Percentiles rank a stretch among this genome's conserved stretches.
Evolutionary conservation across 1,140 invertebrate species (phyloP).

Genomic region (Dinothrombium tinctorium): DNA sequence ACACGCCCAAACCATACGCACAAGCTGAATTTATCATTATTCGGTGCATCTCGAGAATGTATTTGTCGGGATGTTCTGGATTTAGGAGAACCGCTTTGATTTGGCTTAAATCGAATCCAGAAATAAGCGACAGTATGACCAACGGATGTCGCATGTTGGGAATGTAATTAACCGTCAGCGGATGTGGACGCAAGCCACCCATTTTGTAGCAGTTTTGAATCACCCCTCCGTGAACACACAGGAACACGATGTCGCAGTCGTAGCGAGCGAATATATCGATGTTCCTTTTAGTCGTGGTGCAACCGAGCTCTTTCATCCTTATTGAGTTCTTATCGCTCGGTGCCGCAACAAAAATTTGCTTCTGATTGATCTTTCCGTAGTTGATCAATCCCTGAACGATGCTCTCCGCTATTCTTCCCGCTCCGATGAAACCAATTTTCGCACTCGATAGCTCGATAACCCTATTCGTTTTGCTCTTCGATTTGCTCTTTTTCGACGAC

Average conservation of each 20-base stretch:
- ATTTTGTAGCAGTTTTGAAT: constrained; percentile 8
- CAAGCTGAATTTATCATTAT: constrained; percentile 12
- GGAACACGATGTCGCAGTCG: constrained; percentile 13
- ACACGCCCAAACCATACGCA: constrained; percentile 12
- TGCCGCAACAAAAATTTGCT: constrained; percentile 9
- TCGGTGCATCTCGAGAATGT: constrained; percentile 10
- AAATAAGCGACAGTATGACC: constrained; percentile 9
- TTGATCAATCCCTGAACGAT: constrained; percentile 9
- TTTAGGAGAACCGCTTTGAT: constrained; percentile 9
- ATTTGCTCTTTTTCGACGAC: too few species aligned
- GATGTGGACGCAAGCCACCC: constrained; percentile 8
- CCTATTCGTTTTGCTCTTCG: too few species aligned
- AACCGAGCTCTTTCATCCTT: constrained; percentile 7
- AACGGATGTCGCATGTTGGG: constrained; percentile 8
- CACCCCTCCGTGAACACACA: constrained; percentile 10
- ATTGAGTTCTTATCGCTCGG: constrained; percentile 7
- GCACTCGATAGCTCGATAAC: constrained; percentile 1
- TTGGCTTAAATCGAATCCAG: constrained; percentile 1
- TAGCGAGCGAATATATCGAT: constrained; percentile 11
- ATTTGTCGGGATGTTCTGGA: constrained; percentile 13
- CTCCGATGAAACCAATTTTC: constrained; percentile 13
- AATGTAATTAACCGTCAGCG: constrained; percentile 10
- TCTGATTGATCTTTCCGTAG: constrained; percentile 6
- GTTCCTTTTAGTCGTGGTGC: constrained; percentile 6
- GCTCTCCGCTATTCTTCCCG: constrained; percentile 10